A percentile compares a stretch with the other conserved stretches of the same genome.
These are phyloP conservation scores for Agonopterix heracliana DNA, from an alignment of 2,888 invertebrate genomes.

Conservation along the genomic window DNA sequence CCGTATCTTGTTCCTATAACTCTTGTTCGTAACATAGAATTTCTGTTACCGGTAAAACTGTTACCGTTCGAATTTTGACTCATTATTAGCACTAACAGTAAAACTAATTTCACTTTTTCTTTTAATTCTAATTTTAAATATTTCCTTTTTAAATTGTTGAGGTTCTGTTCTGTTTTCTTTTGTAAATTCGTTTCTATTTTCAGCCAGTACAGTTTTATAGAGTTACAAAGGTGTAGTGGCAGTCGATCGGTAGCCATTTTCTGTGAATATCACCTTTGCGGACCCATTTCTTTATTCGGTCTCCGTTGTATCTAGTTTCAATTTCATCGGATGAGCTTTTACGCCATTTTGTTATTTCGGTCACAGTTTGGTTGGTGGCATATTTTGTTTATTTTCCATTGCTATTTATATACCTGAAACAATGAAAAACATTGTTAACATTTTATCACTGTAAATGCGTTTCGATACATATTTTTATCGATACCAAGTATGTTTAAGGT, in stretches of 20 bases:
- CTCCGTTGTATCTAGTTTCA: slow-evolving; percentile 10
- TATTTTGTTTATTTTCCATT: slow-evolving; percentile 17
- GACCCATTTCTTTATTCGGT: slow-evolving; percentile 56
- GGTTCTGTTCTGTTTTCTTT: slow-evolving; percentile 20
- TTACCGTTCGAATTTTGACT: slow-evolving; percentile 54
- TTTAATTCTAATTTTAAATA: slow-evolving; percentile 29
- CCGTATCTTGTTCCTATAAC: slow-evolving; percentile 91
- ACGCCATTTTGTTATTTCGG: slow-evolving; percentile 21
- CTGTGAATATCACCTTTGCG: slow-evolving; percentile 65
- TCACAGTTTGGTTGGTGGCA: slow-evolving; percentile 24
- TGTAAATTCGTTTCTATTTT: slow-evolving; percentile 25
- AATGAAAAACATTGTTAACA: slow-evolving; percentile 18
- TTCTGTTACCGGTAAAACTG: slow-evolving; percentile 63
- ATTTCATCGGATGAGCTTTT: slow-evolving; percentile 8
- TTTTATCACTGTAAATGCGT: no score
- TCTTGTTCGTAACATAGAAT: slow-evolving; percentile 85
- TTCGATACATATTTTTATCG: no score
- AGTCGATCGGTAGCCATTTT: slow-evolving; percentile 67
- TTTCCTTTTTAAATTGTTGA: slow-evolving; percentile 22
- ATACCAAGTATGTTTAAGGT: no score
- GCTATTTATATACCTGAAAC: slow-evolving; percentile 44
- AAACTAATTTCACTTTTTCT: slow-evolving; percentile 43
- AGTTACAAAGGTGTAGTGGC: slow-evolving; percentile 69
- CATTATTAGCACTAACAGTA: slow-evolving; percentile 49
- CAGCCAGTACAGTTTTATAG: slow-evolving; percentile 60